Evolutionary conservation across 2,797 vertebrate genomes (phyloP), one percentile per base, ranked within the genome.

Genomic region (Mus spretus): DNA sequence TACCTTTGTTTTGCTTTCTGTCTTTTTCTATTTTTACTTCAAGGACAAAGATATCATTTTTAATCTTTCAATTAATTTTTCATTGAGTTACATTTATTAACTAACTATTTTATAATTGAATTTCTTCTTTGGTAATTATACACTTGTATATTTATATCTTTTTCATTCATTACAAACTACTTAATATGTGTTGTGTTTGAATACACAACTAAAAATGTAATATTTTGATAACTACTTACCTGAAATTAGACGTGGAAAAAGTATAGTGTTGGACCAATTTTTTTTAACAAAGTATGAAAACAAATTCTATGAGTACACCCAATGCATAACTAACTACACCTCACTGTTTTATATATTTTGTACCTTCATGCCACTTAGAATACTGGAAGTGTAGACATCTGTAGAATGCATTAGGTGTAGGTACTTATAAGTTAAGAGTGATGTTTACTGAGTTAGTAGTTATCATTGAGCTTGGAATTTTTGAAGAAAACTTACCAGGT

Each of bases 1-100:
- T 95, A 93, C 53, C 26, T 96, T 81, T 93, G 80, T 89, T 94
- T 90, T 89, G 81, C 3, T 24, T 40, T 65, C 37, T 24, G 40
- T 72, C 34, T 20, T 31, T 40, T 40, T 2, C 19, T 77, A 53
- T 28, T 5, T 24, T 31, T 44, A 55, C 67, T 47, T 44, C 53
- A 61, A 90, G 63, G 22, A 31, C 40, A 97, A 86, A 13, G 6
- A 65, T 37, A 7, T 53, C 7, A 74, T 7, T n/a, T 83, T 47
- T 70, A 47, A 59, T 57, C n/a, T 59, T 75, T 7, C n/a, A 88
- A 44, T 31, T 55, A 72, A 26, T 70, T 70, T 87, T 72, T 65
- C 79, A n/a, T n/a, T 85, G 44, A 34, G 61, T 22, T 50, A n/a
- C 4, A n/a, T 55, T n/a, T 47, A 59, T n/a, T 24, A 87, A 72